Conservation (phyloP, 2,888 invertebrate species). For the Synanthedon vespiformis region DNA sequence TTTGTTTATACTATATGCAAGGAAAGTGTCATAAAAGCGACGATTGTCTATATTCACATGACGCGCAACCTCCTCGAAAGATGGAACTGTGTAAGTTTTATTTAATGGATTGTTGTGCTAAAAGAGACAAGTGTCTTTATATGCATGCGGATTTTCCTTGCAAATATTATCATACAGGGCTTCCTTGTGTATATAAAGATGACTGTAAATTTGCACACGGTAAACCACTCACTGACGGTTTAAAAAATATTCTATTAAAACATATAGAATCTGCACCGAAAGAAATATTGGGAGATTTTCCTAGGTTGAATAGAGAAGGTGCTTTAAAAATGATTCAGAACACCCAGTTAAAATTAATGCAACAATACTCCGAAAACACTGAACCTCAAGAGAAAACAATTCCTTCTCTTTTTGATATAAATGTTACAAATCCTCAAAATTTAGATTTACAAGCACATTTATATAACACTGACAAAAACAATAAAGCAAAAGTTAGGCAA, state of each 20-base stretch:
- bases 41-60: constrained; percentile 90
- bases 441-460: constrained; percentile 34
- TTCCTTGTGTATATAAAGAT: constrained; percentile 84
- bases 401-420: constrained; percentile 61
- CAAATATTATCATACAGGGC: constrained; percentile 95
- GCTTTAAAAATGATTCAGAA: constrained; percentile 72
- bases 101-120: constrained; percentile 94
- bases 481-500: constrained; percentile 57
- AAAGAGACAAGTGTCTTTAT: constrained; percentile 94
- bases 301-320: constrained; percentile 82
- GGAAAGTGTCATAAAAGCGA: constrained; percentile 89
- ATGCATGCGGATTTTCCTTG: constrained; percentile 98
- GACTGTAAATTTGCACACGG: constrained; percentile 95
- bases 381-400: constrained; percentile 46
- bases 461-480: constrained; percentile 44
- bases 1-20: constrained; percentile 88
- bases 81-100: constrained; percentile 97
- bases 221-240: constrained; percentile 84
- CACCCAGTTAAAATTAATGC: constrained; percentile 54
- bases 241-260: constrained; percentile 74
- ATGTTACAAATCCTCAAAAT: constrained; percentile 50
- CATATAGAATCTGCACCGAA: constrained; percentile 92
- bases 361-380: constrained; percentile 44
- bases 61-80: constrained; percentile 84
- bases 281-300: constrained; percentile 91